phyloP scores from a whole-genome alignment of 1,140 invertebrate genomes.

The Cyclina sinensis region DNA sequence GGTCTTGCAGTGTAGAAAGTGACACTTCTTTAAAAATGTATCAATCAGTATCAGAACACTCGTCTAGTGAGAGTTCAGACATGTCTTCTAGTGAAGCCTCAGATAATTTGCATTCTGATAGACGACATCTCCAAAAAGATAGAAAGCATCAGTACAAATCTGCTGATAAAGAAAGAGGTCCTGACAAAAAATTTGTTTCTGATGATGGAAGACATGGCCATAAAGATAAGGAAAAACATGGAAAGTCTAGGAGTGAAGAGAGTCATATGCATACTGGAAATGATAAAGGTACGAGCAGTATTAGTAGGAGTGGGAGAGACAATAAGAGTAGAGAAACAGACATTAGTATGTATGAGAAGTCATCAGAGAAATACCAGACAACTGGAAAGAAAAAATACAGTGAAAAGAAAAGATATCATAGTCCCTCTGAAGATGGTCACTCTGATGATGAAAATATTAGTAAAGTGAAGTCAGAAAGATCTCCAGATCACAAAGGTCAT shows the following conservation, averaged over 20 bases:
- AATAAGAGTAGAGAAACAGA: neutral
- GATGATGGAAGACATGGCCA: slow-evolving; percentile 32
- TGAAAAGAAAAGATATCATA: slow-evolving; percentile 2
- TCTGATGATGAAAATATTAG: neutral
- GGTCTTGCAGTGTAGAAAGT: slow-evolving; percentile 19
- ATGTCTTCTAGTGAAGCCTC: neutral
- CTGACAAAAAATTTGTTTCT: slow-evolving; percentile 9
- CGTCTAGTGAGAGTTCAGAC: neutral
- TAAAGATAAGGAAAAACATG: slow-evolving; percentile 19
- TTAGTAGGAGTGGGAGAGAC: neutral
- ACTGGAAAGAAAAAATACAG: neutral
- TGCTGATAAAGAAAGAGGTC: slow-evolving; percentile 34
- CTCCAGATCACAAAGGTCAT: neutral
- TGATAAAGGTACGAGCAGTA: neutral
- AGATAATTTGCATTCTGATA: neutral
- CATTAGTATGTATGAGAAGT: neutral
- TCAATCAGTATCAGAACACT: slow-evolving; percentile 7
- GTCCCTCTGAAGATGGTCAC: neutral
- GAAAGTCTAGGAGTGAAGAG: no score
- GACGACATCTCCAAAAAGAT: neutral
- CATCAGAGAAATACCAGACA: neutral
- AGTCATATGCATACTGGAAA: no score
- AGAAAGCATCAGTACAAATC: slow-evolving; percentile 5
- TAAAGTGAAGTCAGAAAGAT: neutral
- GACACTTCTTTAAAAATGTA: slow-evolving; percentile 15